Base-by-base conservation (phyloP, 2,797 vertebrate genomes). In the Aplochiton taeniatus region DNA sequence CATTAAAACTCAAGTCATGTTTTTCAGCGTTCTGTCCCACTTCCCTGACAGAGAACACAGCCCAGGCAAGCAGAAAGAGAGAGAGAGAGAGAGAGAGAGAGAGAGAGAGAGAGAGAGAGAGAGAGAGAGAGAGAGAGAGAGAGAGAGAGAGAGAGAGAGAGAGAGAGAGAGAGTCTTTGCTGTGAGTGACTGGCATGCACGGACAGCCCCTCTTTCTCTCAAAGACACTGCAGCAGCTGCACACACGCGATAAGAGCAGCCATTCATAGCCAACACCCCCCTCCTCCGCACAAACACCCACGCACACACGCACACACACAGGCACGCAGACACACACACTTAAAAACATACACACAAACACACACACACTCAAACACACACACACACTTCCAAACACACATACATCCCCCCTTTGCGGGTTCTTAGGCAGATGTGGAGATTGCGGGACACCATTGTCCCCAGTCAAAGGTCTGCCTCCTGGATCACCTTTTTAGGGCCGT, bases 221-320 rank as follows among this genome's bases (percentile, higher is more conserved):
- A 86, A 86, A 90, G 84, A 90, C 84, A 82, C 80, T 84, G 86
- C 88, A 88, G 89, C 87, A 91, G 91, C 91, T 92, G 91, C 84
- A 84, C 85, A 80, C 83, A 75, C 73, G 79, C 81, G 91, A 93
- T 93, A 93, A 91, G 90, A 86, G 85, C 83, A 81, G 63, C 75
- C 84, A 89, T 90, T 90, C 88, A 89, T 83, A 87, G 87, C 76
- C 86, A 70, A 77, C 80, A 71, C 76, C 84, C 79, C 78, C 42
- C 69, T 64, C 66, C 68, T 61, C 76, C 77, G 76, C 53, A 10
- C 53, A 31, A 31, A 6, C 53, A 10, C 43, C 42, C 31, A 12
- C 83, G 76, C 77, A 84, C 82, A 79, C 85, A 80, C 68, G 55
- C 54, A 68, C 64, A 80, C 68, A 58, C 54, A 68, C 64, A 79